A percentile compares a stretch with the other conserved stretches of the same genome.
Conservation (phyloP, 2,797 vertebrate species). For the Spinus pinus region DNA sequence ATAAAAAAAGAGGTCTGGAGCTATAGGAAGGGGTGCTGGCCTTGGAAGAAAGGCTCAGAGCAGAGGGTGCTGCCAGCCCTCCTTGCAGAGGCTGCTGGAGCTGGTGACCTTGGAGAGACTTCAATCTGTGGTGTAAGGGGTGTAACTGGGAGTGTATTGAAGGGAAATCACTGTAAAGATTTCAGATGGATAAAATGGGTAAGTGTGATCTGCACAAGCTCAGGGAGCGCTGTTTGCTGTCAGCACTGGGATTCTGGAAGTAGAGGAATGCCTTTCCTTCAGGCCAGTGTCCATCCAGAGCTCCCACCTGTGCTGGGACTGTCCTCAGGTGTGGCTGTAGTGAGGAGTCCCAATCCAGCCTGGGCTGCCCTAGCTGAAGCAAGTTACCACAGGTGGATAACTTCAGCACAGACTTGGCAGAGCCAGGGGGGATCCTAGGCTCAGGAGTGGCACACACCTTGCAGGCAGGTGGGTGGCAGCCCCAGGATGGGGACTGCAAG, state of each 20-base stretch:
- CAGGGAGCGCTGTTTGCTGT: accelerated
- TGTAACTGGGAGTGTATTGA: accelerated
- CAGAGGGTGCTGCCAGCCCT: background rate
- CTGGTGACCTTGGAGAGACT: background rate
- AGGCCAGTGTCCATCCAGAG: background rate
- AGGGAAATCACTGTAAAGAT: background rate
- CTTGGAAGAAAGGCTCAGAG: background rate
- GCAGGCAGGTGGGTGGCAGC: background rate
- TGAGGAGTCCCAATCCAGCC: background rate
- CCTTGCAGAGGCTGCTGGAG: background rate
- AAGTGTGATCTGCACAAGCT: accelerated
- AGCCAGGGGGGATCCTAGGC: accelerated
- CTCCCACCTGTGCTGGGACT: accelerated
- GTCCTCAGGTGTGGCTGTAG: background rate
- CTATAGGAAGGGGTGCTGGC: background rate
- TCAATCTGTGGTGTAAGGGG: accelerated
- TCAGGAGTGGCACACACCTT: background rate
- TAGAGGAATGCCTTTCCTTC: background rate
- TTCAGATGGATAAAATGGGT: background rate
- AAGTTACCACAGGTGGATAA: accelerated
- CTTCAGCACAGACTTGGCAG: background rate
- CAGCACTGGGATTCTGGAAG: background rate
- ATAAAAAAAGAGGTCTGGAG: background rate
- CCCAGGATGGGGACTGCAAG: background rate
- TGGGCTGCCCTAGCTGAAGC: accelerated